A percentile compares a stretch with the other conserved stretches of the same genome.
Evolutionary conservation across 1,140 invertebrate species (phyloP).

Genomic region (Coptotermes formosanus): DNA sequence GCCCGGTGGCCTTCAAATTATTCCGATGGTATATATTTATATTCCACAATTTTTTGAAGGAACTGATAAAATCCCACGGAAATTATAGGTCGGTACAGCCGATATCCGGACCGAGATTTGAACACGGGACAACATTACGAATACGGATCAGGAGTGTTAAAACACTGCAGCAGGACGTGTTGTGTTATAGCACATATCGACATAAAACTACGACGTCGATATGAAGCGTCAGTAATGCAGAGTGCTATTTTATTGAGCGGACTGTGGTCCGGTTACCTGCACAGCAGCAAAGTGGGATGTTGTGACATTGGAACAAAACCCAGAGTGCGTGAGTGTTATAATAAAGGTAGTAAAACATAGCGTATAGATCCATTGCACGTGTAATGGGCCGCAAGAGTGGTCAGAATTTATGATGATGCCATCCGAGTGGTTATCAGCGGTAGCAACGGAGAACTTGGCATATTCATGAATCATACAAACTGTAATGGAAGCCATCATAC

Average conservation of each 20-base stretch:
- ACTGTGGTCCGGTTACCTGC: not conserved
- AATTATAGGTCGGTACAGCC: no score
- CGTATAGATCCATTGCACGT: not conserved
- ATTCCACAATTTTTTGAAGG: no score
- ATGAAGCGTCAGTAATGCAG: not conserved
- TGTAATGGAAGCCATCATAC: slow-evolving; percentile 1
- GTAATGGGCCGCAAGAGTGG: not conserved
- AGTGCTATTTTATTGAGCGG: not conserved
- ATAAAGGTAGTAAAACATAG: not conserved
- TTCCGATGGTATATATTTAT: no score
- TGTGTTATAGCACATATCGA: no score
- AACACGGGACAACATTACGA: no score
- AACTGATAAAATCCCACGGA: no score
- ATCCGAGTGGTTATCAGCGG: not conserved
- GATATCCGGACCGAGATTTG: no score
- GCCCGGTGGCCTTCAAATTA: no score
- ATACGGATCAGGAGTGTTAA: no score
- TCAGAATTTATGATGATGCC: not conserved
- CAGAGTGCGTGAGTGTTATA: not conserved
- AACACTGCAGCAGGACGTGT: no score
- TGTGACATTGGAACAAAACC: not conserved
- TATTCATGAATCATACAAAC: not conserved
- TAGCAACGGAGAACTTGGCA: not conserved
- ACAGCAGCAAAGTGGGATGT: not conserved
- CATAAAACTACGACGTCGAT: no score